Evolutionary conservation across 2,888 invertebrate species (phyloP).

Genomic region (Sylvicola cinctus): DNA sequence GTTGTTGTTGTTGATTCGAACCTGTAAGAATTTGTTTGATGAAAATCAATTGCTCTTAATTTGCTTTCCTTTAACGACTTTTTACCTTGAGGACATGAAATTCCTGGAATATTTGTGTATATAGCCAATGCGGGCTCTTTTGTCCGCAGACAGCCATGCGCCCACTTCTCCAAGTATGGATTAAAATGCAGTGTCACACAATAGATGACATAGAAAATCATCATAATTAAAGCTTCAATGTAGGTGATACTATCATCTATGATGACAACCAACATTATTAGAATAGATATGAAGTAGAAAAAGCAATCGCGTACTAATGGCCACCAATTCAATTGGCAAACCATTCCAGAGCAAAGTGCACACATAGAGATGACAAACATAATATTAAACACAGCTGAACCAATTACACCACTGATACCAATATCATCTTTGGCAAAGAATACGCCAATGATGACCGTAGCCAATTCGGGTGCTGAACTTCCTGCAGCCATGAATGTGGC

Average conservation of each 20-base stretch:
- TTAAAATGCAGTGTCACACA: constrained; percentile 74
- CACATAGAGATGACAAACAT: constrained; percentile 89
- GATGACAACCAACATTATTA: constrained; percentile 72
- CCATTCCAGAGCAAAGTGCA: constrained; percentile 67
- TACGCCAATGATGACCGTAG: constrained; percentile 86
- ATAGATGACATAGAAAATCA: constrained; percentile 71
- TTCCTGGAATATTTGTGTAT: constrained; percentile 31
- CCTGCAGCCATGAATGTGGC: constrained; percentile 99
- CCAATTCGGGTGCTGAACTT: constrained; percentile 90
- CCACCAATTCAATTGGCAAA: constrained; percentile 87
- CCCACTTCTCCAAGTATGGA: constrained; percentile 60
- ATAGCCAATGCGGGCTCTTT: constrained; percentile 40
- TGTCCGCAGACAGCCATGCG: constrained; percentile 51
- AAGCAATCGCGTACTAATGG: constrained; percentile 79
- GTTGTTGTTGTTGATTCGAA: constrained; percentile 10
- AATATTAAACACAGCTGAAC: constrained; percentile 87
- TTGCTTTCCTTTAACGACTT: no score
- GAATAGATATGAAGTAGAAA: constrained; percentile 75
- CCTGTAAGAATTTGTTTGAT: no score
- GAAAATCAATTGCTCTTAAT: no score
- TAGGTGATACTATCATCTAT: constrained; percentile 66
- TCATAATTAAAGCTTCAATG: constrained; percentile 69
- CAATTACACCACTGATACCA: constrained; percentile 77
- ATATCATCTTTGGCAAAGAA: constrained; percentile 86
- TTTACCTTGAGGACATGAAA: constrained; percentile 23